Percentiles rank a stretch among this genome's conserved stretches.
These are phyloP conservation scores for Chironomus tepperi DNA, from an alignment of 1,140 invertebrate species.

Conservation along the genomic window DNA sequence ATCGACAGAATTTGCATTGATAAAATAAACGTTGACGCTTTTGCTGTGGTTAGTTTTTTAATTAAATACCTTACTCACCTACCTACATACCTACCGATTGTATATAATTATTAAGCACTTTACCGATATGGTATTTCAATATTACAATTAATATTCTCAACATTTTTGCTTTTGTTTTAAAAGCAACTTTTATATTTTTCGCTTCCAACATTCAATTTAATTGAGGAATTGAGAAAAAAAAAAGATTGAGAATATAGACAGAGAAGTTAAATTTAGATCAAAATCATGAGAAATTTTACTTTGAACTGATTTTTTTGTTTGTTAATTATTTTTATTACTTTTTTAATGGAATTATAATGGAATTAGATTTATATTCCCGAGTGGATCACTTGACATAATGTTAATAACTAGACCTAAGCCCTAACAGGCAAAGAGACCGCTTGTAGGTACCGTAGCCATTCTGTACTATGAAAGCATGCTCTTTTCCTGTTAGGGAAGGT, in stretches of 20 bases:
- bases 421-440: too few relatives aligned
- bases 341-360: too few relatives aligned
- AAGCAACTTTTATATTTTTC: neutral
- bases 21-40: conserved; percentile 13
- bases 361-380: too few relatives aligned
- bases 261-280: too few relatives aligned
- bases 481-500: too few relatives aligned
- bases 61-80: neutral
- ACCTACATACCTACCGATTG: neutral
- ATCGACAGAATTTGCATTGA: neutral
- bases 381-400: too few relatives aligned
- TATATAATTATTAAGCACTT: conserved; percentile 3
- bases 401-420: too few relatives aligned
- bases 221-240: neutral
- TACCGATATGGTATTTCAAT: neutral
- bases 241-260: neutral
- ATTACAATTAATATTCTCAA: neutral
- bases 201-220: neutral
- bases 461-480: too few relatives aligned
- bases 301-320: too few relatives aligned
- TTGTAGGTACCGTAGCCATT: too few relatives aligned
- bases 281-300: too few relatives aligned
- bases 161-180: neutral
- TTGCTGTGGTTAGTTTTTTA: conserved; percentile 10
- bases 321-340: too few relatives aligned